phyloP scores from a whole-genome alignment of 2,113 vertebrate species.

The Penelope pileata region DNA sequence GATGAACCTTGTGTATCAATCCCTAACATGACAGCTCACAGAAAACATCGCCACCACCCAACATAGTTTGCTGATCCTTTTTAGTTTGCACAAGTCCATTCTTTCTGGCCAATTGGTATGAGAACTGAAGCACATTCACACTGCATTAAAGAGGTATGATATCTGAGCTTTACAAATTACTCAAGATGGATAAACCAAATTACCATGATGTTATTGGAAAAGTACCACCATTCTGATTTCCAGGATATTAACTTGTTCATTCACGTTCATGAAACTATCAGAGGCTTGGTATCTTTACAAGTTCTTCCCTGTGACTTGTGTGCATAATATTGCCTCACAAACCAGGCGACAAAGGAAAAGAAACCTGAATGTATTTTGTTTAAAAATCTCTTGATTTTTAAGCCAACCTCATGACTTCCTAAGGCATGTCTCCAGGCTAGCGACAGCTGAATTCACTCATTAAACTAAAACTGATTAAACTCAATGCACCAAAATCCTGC shows the following conservation, averaged over 20 bases:
- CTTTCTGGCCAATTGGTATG: background rate
- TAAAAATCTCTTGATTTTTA: background rate
- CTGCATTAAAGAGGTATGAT: background rate
- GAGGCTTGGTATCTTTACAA: background rate
- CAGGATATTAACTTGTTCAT: background rate
- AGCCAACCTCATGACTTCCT: background rate
- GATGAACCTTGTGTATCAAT: background rate
- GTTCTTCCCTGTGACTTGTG: background rate
- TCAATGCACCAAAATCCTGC: background rate
- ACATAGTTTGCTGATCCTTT: background rate
- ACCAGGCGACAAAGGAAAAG: background rate
- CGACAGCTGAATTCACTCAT: background rate
- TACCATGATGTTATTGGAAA: background rate
- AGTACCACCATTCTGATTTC: background rate
- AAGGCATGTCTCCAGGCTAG: background rate
- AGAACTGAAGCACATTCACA: background rate
- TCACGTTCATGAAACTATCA: background rate
- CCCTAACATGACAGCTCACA: background rate
- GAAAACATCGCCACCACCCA: background rate
- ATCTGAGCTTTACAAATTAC: background rate
- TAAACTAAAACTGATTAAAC: background rate
- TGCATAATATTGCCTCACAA: background rate
- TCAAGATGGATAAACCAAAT: background rate
- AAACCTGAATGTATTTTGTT: background rate
- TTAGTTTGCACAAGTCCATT: background rate